Evolutionary conservation across 1,140 invertebrate genomes (phyloP).

Genomic region (Dolichoris vasculosae): DNA sequence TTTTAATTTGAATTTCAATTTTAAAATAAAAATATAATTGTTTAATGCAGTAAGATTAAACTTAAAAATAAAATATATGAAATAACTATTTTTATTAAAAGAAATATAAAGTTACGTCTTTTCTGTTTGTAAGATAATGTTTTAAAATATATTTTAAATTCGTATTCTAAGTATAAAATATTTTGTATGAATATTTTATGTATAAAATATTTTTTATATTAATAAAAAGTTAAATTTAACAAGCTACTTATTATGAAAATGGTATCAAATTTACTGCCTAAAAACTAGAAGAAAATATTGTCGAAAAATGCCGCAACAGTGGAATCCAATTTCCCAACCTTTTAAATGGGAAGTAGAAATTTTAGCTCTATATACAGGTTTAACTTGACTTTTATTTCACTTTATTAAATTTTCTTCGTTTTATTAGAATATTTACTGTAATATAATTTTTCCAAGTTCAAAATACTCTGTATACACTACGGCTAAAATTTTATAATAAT

Average conservation of each 20-base stretch:
- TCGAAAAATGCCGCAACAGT: background rate
- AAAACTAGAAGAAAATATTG: constrained; percentile 2
- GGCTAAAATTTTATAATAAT: background rate
- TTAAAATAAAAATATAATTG: too few species aligned
- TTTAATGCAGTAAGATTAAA: too few species aligned
- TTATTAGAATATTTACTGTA: background rate
- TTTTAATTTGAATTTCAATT: too few species aligned
- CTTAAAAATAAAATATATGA: too few species aligned
- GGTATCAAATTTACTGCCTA: constrained; percentile 9
- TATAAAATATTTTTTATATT: too few species aligned
- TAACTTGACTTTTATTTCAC: constrained; percentile 14
- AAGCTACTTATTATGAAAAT: constrained; percentile 13
- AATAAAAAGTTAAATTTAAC: constrained; percentile 1
- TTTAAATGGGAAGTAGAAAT: background rate
- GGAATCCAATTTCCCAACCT: constrained; percentile 34
- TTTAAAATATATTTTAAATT: too few species aligned
- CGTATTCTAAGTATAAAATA: too few species aligned
- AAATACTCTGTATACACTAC: background rate
- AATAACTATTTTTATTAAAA: too few species aligned
- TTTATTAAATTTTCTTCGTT: constrained; percentile 21
- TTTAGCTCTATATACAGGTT: background rate
- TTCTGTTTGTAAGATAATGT: too few species aligned
- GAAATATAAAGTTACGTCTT: too few species aligned
- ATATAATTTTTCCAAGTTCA: background rate
- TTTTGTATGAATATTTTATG: too few species aligned